Percentiles rank a stretch among this genome's conserved stretches.
Conservation (phyloP, 2,797 vertebrate species). For the Sylvilagus floridanus region DNA sequence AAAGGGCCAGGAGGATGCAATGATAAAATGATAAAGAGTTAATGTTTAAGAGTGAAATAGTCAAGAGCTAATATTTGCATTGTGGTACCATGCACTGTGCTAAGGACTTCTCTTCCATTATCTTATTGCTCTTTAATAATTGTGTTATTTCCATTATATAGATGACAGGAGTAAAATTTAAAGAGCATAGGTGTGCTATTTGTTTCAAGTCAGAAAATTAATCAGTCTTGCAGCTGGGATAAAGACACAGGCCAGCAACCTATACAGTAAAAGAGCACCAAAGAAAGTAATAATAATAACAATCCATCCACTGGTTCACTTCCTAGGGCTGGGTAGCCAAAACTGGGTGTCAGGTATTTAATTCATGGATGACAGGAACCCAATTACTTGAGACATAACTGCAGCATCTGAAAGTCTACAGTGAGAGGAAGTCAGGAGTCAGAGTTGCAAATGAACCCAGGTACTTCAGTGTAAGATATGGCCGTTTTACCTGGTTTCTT, state of each 20-base stretch:
- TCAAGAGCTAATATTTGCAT: not conserved
- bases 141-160: not conserved
- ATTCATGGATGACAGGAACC: too few relatives aligned
- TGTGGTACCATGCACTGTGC: not conserved
- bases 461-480: too few relatives aligned
- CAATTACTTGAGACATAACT: too few relatives aligned
- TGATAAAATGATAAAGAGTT: not conserved
- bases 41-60: not conserved
- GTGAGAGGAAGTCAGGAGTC: too few relatives aligned
- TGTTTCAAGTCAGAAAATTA: not conserved
- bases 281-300: not conserved
- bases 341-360: too few relatives aligned
- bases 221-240: not conserved
- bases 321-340: too few relatives aligned
- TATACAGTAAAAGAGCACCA: not conserved
- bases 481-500: too few relatives aligned
- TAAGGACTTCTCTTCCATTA: not conserved
- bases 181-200: not conserved
- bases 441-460: too few relatives aligned
- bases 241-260: not conserved
- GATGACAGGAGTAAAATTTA: not conserved
- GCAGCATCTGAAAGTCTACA: too few relatives aligned
- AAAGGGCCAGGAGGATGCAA: not conserved
- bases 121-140: slow-evolving; percentile 22
- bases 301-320: not conserved